Evolutionary conservation across 2,797 vertebrate species (phyloP), one percentile per base, ranked within the genome.

Genomic region (Coccyzus lansbergi): DNA sequence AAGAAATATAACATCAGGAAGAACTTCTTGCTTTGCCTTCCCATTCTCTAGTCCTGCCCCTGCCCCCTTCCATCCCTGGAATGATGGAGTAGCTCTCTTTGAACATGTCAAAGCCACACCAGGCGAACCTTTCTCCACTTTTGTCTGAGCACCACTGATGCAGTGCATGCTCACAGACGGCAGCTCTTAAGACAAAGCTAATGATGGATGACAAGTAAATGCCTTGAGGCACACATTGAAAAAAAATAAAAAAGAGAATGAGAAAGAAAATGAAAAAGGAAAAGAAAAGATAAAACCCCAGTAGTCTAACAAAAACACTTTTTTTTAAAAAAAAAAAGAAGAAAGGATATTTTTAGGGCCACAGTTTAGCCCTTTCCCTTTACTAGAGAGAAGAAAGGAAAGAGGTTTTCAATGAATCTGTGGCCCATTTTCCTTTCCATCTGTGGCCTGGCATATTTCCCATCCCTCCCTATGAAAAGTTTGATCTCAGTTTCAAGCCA

Each of bases 151-250:
- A 62, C 64, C 2, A 4, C 91, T 97, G 96, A 96, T 2, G 53
- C 91, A 86, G 93, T 83, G 88, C 86, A 19, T 83, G 92, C 94
- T 92, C 87, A 84, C 90, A 93, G 94, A 78, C 52, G 3, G 87
- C 92, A 78, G 83, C 77, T 91, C 86, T 93, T 96, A 94, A 94
- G 90, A 92, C 92, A 95, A 84, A 95, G 85, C 70, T 95, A 97
- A 97, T 95, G 94, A 96, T 86, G 84, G 96, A 95, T 95, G 93
- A 95, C 93, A 96, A 95, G 85, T 83, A 93, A 95, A 92, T 93
- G 95, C 96, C 89, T 95, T 52, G 44, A 95, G 92, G 96, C 86
- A 3, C 78, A 92, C 55, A 80, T 7, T 36, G 42, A 18, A 38
- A 62, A 1, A 68, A 71, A n/a, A 31, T n/a, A 83, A 55, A 83